Conservation (phyloP, 1,140 invertebrate species). For the Halictus rubicundus region DNA sequence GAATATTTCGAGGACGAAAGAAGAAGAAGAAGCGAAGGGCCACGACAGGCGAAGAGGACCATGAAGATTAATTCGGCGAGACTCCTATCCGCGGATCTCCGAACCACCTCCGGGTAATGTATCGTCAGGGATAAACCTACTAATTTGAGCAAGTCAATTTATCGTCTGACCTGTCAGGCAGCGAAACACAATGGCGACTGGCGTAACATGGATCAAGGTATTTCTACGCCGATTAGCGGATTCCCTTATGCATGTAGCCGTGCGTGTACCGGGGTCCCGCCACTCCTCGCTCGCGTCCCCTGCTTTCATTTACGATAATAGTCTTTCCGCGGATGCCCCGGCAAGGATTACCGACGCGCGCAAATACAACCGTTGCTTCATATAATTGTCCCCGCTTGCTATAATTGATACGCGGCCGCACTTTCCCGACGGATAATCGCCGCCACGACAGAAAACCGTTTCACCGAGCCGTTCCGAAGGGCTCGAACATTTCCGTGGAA, state of each 20-base stretch:
- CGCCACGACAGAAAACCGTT: too few species aligned
- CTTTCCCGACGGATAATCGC: background rate
- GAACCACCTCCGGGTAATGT: constrained; percentile 47
- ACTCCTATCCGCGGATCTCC: constrained; percentile 40
- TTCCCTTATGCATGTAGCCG: constrained; percentile 6
- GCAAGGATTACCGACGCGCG: background rate
- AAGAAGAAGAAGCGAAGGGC: background rate
- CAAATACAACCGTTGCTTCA: background rate
- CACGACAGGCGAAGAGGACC: background rate
- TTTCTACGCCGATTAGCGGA: constrained; percentile 30
- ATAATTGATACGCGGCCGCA: background rate
- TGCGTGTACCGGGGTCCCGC: background rate
- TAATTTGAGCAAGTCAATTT: constrained; percentile 58
- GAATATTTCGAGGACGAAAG: background rate
- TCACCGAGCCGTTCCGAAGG: too few species aligned
- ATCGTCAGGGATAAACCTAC: constrained; percentile 57
- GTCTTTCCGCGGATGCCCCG: background rate
- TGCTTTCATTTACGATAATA: constrained; percentile 19
- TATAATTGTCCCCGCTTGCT: background rate
- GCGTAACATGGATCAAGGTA: constrained; percentile 18
- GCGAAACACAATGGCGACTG: constrained; percentile 20
- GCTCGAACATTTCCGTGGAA: too few species aligned
- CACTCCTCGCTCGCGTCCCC: background rate
- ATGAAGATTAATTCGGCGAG: constrained; percentile 49
- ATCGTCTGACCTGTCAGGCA: constrained; percentile 47